Evolutionary conservation across 2,888 invertebrate genomes (phyloP).

Genomic region (Eupithecia inturbata): DNA sequence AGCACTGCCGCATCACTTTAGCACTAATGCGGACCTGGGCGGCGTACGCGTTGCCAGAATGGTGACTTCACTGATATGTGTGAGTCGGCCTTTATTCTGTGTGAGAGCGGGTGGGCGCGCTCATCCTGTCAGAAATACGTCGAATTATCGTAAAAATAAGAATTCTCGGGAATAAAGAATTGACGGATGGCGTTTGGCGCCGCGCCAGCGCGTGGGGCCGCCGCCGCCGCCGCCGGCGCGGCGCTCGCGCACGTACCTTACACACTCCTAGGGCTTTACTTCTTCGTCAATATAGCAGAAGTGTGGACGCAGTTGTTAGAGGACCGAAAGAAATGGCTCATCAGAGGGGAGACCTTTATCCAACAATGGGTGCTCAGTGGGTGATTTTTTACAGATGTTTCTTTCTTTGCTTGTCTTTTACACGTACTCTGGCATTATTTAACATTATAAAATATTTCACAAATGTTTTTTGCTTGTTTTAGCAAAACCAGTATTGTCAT

Average conservation of each 20-base stretch:
- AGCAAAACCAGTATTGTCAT: too few species aligned
- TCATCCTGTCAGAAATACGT: constrained; percentile 31
- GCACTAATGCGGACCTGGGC: too few species aligned
- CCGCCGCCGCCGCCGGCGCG: neutral
- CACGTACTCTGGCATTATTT: too few species aligned
- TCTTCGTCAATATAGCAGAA: neutral
- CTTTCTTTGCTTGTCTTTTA: too few species aligned
- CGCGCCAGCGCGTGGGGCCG: constrained; percentile 35
- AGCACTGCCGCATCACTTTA: too few species aligned
- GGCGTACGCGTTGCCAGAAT: too few species aligned
- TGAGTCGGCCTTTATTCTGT: neutral
- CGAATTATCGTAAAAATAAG: constrained; percentile 47
- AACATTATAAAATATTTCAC: too few species aligned
- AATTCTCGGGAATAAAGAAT: constrained; percentile 45
- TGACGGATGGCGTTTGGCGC: constrained; percentile 46
- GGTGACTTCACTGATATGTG: too few species aligned
- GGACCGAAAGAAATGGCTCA: neutral
- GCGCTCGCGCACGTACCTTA: neutral
- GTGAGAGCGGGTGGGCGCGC: neutral
- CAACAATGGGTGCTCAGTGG: too few species aligned
- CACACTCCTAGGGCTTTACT: neutral
- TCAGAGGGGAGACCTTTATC: neutral
- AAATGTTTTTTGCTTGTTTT: too few species aligned
- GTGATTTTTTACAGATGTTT: too few species aligned
- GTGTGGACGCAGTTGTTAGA: too few species aligned